Conservation (phyloP, 2,113 vertebrate species). For the Ifrita kowaldi region DNA sequence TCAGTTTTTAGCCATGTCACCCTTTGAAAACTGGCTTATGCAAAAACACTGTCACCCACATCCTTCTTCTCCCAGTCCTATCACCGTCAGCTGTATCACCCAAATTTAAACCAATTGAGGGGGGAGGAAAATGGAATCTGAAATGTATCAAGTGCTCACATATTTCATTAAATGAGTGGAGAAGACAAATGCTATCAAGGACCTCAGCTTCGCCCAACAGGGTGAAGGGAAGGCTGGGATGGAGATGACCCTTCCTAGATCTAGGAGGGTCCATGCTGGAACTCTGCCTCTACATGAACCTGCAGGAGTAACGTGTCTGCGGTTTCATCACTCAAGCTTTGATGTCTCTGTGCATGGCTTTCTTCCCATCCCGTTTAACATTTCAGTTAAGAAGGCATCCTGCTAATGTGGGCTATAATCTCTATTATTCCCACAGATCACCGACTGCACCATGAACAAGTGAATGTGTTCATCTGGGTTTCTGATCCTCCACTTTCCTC, state of each 20-base stretch:
- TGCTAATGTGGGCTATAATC: neutral
- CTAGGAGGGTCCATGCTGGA: neutral
- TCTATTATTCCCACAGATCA: neutral
- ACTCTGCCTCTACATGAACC: neutral
- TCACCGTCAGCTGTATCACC: neutral
- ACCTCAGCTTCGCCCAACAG: neutral
- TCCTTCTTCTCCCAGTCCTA: neutral
- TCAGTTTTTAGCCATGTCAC: neutral
- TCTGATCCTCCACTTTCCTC: neutral
- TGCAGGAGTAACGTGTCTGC: neutral
- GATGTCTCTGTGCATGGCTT: neutral
- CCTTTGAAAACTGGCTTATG: neutral
- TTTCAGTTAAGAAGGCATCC: neutral
- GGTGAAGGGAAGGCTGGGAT: neutral
- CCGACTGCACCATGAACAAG: rapidly evolving
- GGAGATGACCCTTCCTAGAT: neutral
- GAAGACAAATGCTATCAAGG: neutral
- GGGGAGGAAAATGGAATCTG: neutral
- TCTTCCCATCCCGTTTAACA: neutral
- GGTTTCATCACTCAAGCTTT: neutral
- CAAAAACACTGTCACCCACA: neutral
- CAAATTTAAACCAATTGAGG: neutral
- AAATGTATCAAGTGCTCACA: neutral
- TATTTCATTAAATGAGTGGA: neutral
- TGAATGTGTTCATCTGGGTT: neutral